A percentile compares a stretch with the other conserved stretches of the same genome.
Conservation (phyloP, 92 coral and sea anemone genomes). For the Porites rus region DNA sequence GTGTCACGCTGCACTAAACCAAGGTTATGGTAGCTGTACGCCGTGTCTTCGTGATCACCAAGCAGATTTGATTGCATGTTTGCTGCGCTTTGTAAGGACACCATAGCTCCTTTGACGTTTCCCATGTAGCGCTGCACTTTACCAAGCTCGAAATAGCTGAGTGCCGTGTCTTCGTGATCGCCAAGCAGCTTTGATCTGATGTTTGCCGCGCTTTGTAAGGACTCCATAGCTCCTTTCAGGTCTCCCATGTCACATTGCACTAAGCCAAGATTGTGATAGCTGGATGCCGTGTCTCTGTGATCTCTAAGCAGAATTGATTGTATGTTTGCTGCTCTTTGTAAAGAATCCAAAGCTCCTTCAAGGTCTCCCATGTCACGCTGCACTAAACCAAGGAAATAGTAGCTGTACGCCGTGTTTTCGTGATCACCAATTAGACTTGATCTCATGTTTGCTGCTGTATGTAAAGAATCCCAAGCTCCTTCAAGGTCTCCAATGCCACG, state of each 20-base stretch:
- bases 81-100: neutral
- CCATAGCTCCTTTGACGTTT: neutral
- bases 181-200: too few species aligned
- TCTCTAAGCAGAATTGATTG: neutral
- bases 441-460: neutral
- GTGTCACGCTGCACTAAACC: neutral
- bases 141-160: neutral
- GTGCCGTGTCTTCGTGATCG: too few species aligned
- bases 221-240: neutral
- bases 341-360: neutral
- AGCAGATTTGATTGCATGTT: neutral
- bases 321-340: neutral
- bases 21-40: neutral
- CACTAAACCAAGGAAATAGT: too few species aligned
- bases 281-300: neutral
- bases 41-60: neutral
- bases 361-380: too few species aligned
- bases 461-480: too few species aligned
- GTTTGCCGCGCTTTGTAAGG: too few species aligned
- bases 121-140: neutral
- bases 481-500: too few species aligned
- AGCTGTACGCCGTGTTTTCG: neutral
- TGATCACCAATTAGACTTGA: too few species aligned
- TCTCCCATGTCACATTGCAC: neutral
- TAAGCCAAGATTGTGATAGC: neutral